These are phyloP conservation scores for Folsomia candida DNA, from an alignment of 2,888 invertebrate species.

Conservation along the genomic window DNA sequence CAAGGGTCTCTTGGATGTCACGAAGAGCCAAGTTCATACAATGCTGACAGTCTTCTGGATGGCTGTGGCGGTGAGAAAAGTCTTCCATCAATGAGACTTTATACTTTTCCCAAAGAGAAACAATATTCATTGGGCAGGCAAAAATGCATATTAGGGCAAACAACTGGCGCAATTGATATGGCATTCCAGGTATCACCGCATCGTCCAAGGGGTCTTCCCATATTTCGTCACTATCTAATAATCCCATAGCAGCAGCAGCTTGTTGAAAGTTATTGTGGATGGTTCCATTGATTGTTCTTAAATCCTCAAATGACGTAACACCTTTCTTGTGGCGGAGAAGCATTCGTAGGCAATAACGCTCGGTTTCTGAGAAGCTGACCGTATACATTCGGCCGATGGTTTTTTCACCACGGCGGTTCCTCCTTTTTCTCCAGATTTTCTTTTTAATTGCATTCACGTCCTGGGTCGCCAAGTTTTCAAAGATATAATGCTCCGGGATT, in stretches of 20 bases:
- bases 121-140: constrained; percentile 41
- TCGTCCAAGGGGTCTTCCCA: constrained; percentile 50
- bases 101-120: constrained; percentile 48
- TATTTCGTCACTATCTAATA: constrained; percentile 49
- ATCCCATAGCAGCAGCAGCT: constrained; percentile 33
- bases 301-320: too few species aligned
- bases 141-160: constrained; percentile 44
- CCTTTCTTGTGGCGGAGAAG: constrained; percentile 38
- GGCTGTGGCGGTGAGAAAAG: constrained; percentile 18
- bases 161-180: constrained; percentile 43
- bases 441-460: too few species aligned
- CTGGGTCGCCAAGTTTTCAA: too few species aligned
- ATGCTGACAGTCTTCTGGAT: neutral
- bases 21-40: constrained; percentile 21
- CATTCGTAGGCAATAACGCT: constrained; percentile 47
- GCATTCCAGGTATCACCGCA: constrained; percentile 47
- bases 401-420: constrained; percentile 23
- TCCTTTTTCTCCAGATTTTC: constrained; percentile 38
- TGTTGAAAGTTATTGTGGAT: constrained; percentile 44
- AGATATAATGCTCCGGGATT: constrained; percentile 42
- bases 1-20: too few species aligned
- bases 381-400: constrained; percentile 49
- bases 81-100: constrained; percentile 35
- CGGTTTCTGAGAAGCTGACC: constrained; percentile 43
- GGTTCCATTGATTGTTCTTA: constrained; percentile 40